Base-by-base conservation (phyloP, 2,113 vertebrate genomes). In the Heterotis niloticus region DNA sequence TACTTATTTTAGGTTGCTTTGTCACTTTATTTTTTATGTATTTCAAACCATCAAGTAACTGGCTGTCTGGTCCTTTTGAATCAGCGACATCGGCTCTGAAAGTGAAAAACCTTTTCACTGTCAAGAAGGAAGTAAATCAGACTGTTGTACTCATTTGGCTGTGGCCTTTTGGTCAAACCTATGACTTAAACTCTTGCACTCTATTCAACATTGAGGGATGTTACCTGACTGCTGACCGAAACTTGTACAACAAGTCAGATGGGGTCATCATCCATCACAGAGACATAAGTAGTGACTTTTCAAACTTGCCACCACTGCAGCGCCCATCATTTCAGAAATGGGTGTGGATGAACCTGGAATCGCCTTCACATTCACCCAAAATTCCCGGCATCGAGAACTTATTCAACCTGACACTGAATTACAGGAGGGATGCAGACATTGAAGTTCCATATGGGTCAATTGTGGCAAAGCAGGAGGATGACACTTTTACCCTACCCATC, bases 281-380 rank as follows among this genome's bases (percentile, higher is more conserved):
- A 78, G 94, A 95, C 72, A 94, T 95, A 56, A 93, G 87, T 59
- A 92, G 91, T 92, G 94, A 95, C 84, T 85, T 92, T 68, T 91
- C 93, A 34, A 95, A 95, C 74, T 89, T 96, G 87, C 94, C 94
- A 84, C 90, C 90, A 82, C 89, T 92, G 79, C 88, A 88, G 13
- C 92, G 93, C 44, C 94, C 94, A 52, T 86, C 91, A 0, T 94
- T 94, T 83, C 94, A 95, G 86, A 95, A 94, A 79, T 95, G 94
- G 94, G 93, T 95, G 84, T 95, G 94, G 94, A 95, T 95, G 94
- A 95, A 95, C 82, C 78, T 94, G 74, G 94, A 96, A 80, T 95
- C 94, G 28, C 94, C 94, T 26, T 94, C 93, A 24, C 93, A 96
- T 29, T 93, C 93, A 0, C 88, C 89, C 5, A 91, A 92, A 60